Percentiles rank a stretch among this genome's conserved stretches.
Evolutionary conservation across 1,140 invertebrate species (phyloP).

Genomic region (Lepidurus arcticus): DNA sequence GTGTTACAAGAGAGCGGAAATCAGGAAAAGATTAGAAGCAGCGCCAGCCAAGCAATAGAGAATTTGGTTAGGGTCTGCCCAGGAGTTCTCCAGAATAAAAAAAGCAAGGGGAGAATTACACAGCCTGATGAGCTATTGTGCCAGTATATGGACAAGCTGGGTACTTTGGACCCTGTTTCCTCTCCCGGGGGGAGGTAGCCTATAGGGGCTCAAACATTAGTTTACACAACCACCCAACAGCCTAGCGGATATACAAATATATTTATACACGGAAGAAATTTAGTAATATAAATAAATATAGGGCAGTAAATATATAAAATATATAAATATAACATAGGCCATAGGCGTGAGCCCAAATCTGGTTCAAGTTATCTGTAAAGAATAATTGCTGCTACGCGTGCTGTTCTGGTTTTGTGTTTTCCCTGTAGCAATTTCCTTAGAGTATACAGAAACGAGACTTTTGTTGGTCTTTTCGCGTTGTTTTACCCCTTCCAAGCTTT

Average conservation of each 20-base stretch:
- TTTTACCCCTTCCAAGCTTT: neutral
- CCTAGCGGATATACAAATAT: too few relatives aligned
- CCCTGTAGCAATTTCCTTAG: neutral
- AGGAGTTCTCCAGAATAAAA: neutral
- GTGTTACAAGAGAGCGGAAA: neutral
- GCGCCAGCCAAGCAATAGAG: neutral
- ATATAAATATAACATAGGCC: too few relatives aligned
- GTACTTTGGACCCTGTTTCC: neutral
- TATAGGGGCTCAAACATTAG: neutral
- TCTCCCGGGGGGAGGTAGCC: neutral
- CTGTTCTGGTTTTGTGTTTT: neutral
- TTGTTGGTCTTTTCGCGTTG: neutral
- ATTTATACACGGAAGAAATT: too few relatives aligned
- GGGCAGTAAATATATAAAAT: too few relatives aligned
- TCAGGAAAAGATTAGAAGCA: neutral
- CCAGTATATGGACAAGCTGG: neutral
- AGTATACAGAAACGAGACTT: neutral
- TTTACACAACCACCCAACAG: neutral
- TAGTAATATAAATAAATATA: too few relatives aligned
- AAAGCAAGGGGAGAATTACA: neutral
- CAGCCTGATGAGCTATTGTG: slow-evolving; percentile 1
- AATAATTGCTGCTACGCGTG: neutral
- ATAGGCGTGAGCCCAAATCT: neutral
- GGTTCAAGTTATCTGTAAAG: neutral
- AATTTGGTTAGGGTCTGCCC: neutral